A percentile compares a stretch with the other conserved stretches of the same genome.
phyloP scores from a whole-genome alignment of 2,113 vertebrate genomes.

The Plecturocebus donacophilus region DNA sequence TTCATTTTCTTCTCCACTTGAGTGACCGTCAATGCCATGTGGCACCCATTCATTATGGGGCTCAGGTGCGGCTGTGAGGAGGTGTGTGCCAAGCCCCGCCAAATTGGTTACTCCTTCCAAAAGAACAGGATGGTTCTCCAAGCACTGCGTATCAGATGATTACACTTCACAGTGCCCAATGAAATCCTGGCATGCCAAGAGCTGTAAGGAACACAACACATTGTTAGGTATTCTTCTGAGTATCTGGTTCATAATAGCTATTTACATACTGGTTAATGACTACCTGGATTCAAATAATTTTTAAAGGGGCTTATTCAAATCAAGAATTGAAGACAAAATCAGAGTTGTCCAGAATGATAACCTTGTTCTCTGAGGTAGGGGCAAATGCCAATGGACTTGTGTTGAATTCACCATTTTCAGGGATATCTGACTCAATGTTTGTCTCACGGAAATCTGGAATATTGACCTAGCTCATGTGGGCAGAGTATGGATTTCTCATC shows the following conservation, averaged over 20 bases:
- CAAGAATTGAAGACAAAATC: background rate
- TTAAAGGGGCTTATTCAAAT: slow-evolving; percentile 36
- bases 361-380: background rate
- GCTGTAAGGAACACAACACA: background rate
- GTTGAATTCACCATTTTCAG: background rate
- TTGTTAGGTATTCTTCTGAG: slow-evolving; percentile 1
- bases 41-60: slow-evolving; percentile 54
- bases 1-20: slow-evolving; percentile 65
- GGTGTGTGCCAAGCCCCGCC: slow-evolving; percentile 28
- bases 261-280: background rate
- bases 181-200: slow-evolving; percentile 5
- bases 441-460: background rate
- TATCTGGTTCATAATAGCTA: background rate
- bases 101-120: slow-evolving; percentile 58
- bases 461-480: background rate
- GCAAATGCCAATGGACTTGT: background rate
- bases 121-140: slow-evolving; percentile 60
- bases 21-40: slow-evolving; percentile 2
- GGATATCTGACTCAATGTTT: background rate
- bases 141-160: slow-evolving; percentile 24
- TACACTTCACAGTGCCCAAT: background rate
- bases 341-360: background rate
- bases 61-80: slow-evolving; percentile 50
- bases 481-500: background rate
- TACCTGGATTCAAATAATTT: background rate